Percentiles rank a stretch among this genome's conserved stretches.
Conservation (phyloP, 2,888 invertebrate species). For the Drosophila recens region DNA sequence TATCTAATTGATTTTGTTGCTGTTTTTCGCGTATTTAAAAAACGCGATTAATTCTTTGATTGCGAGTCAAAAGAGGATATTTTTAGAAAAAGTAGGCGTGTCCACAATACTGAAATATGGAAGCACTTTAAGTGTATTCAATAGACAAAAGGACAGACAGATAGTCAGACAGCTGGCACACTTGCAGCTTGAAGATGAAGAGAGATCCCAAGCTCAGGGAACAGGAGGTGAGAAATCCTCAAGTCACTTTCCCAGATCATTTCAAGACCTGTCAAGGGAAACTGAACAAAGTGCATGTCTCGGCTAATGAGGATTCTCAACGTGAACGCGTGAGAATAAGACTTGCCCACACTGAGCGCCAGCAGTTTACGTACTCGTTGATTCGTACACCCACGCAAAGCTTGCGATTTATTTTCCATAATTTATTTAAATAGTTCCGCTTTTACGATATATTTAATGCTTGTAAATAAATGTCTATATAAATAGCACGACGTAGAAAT, state of each 20-base stretch:
- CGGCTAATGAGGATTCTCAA: constrained; percentile 50
- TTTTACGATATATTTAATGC: constrained; percentile 69
- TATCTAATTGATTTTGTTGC: constrained; percentile 46
- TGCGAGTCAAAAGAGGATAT: constrained; percentile 38
- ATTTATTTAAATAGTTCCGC: constrained; percentile 80
- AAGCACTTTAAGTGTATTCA: constrained; percentile 47
- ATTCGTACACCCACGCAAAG: constrained; percentile 54
- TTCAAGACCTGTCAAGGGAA: constrained; percentile 27
- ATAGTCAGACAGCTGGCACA: constrained; percentile 52
- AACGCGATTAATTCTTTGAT: constrained; percentile 64
- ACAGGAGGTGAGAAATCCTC: background rate
- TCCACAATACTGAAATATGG: constrained; percentile 59
- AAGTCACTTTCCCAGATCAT: constrained; percentile 33
- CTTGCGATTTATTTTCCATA: constrained; percentile 63
- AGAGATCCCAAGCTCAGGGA: background rate
- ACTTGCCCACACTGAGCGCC: constrained; percentile 18
- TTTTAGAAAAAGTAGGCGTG: constrained; percentile 71
- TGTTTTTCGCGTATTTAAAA: constrained; percentile 64
- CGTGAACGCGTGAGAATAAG: background rate
- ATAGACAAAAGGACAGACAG: constrained; percentile 33
- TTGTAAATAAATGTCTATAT: constrained; percentile 65
- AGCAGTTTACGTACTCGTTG: constrained; percentile 27
- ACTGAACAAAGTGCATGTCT: constrained; percentile 56
- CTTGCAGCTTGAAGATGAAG: constrained; percentile 13
- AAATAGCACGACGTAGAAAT: constrained; percentile 61